These are phyloP conservation scores for Gephyroberyx darwinii DNA, from an alignment of 2,797 vertebrate species.

Conservation along the genomic window DNA sequence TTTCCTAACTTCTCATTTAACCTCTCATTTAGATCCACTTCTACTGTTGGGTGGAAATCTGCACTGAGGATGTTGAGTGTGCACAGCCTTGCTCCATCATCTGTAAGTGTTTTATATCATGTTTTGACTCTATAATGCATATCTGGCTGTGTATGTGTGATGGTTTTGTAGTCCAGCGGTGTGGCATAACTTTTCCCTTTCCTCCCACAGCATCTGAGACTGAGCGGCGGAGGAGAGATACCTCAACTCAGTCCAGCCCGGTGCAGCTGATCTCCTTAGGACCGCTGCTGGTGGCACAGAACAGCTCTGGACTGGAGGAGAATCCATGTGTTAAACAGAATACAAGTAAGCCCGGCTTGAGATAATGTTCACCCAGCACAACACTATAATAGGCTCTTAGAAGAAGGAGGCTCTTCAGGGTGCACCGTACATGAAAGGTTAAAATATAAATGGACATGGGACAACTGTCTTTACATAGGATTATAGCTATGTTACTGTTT, in stretches of 20 bases:
- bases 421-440: neutral
- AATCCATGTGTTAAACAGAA: constrained; percentile 18
- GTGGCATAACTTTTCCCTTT: neutral
- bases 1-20: neutral
- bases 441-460: neutral
- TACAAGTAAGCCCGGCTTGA: constrained; percentile 29
- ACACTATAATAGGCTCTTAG: too few species aligned
- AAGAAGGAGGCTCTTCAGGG: too few species aligned
- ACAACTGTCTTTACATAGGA: neutral
- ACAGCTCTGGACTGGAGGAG: constrained; percentile 31
- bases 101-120: constrained; percentile 62
- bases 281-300: constrained; percentile 60
- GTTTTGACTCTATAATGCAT: neutral
- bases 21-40: constrained; percentile 69
- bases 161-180: neutral
- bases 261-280: constrained; percentile 68
- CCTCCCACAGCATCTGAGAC: constrained; percentile 61
- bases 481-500: neutral
- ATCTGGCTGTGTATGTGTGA: too few species aligned
- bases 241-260: neutral
- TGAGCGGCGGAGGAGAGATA: constrained; percentile 56
- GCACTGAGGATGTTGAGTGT: constrained; percentile 61
- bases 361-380: too few species aligned
- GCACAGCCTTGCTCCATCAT: constrained; percentile 67
- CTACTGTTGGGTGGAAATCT: constrained; percentile 81